phyloP scores from a whole-genome alignment of 2,113 vertebrate genomes.

The Murina feae region DNA sequence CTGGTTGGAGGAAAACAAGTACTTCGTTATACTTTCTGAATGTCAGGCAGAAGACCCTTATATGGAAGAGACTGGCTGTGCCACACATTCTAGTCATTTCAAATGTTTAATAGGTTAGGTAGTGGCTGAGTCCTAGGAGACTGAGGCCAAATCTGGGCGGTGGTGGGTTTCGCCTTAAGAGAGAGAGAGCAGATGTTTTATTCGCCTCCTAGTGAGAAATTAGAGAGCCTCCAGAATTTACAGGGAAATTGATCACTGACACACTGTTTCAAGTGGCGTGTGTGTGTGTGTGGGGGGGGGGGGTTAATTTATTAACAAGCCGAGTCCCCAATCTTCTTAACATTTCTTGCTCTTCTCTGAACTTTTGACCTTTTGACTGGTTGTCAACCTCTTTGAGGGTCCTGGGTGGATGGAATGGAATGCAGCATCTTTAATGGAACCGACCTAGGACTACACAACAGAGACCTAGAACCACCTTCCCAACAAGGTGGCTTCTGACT shows the following conservation, averaged over 20 bases:
- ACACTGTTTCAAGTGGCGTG: not conserved
- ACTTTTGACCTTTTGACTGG: slow-evolving; percentile 38
- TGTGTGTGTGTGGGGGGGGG: accelerated
- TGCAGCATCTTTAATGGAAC: slow-evolving; percentile 1
- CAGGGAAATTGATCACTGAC: slow-evolving; percentile 6
- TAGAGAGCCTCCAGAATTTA: not conserved
- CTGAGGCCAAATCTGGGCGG: not conserved
- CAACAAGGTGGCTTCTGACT: not conserved
- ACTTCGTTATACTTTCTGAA: not conserved
- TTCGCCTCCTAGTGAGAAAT: not conserved
- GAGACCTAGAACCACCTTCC: slow-evolving; percentile 35
- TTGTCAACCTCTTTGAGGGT: slow-evolving; percentile 25
- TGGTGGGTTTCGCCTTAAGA: not conserved
- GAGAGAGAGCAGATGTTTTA: not conserved
- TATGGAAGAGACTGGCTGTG: not conserved
- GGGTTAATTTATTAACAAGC: slow-evolving; percentile 21
- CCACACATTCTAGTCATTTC: not conserved
- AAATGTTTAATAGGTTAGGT: not conserved
- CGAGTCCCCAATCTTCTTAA: slow-evolving; percentile 10
- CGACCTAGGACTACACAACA: not conserved
- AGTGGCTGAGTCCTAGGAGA: not conserved
- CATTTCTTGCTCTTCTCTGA: slow-evolving; percentile 51
- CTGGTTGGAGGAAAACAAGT: not conserved
- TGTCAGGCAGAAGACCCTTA: not conserved
- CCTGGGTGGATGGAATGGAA: not conserved